Evolutionary conservation across 2,888 invertebrate genomes (phyloP).

Genomic region (Physocephala rufipes): DNA sequence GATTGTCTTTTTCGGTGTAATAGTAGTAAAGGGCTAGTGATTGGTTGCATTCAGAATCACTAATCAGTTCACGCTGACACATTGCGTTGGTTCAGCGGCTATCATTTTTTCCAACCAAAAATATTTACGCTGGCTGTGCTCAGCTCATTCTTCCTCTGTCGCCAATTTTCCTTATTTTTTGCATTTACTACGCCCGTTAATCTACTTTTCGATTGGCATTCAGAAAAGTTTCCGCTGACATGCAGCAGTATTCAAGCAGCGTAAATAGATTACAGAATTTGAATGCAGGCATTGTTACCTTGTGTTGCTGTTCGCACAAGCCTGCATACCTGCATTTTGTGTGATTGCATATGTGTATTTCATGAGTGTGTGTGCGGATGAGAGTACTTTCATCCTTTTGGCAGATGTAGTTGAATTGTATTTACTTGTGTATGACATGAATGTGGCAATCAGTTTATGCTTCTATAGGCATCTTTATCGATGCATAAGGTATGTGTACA

Average conservation of each 20-base stretch:
- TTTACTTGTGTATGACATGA: not conserved
- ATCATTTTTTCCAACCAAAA: too few species aligned
- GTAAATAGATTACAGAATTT: too few species aligned
- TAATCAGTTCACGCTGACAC: too few species aligned
- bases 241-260: too few species aligned
- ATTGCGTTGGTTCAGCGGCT: too few species aligned
- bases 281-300: too few species aligned
- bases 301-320: too few species aligned
- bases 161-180: not conserved
- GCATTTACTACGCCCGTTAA: too few species aligned
- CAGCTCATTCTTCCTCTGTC: not conserved
- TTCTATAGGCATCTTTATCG: not conserved
- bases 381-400: not conserved
- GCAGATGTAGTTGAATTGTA: not conserved
- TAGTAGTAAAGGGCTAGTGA: conserved; percentile 30
- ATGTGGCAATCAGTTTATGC: conserved; percentile 10
- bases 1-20: not conserved
- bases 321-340: not conserved
- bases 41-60: too few species aligned
- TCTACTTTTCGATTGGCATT: too few species aligned
- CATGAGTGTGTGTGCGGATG: not conserved
- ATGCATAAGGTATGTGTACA: too few species aligned
- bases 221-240: too few species aligned
- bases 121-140: not conserved
- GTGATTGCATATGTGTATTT: not conserved